These are phyloP conservation scores for Drosophila trichaetosa DNA, from an alignment of 2,888 invertebrate genomes.

Conservation along the genomic window DNA sequence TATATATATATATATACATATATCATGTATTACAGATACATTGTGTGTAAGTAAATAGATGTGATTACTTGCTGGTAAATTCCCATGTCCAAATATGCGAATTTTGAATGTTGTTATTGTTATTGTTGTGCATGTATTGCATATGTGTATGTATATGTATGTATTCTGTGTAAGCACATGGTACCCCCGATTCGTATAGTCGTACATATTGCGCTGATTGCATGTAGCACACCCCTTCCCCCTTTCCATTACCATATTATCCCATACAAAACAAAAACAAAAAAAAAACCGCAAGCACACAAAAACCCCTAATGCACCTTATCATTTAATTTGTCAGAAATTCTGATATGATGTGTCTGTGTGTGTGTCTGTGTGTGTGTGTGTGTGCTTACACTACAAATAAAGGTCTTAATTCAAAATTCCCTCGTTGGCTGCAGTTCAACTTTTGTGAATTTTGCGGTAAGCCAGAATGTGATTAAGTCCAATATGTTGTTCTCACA, in stretches of 20 bases:
- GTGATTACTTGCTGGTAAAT: not conserved
- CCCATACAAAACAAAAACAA: not conserved
- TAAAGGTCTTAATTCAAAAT: constrained; percentile 23
- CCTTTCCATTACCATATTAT: not conserved
- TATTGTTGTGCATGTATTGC: too few species aligned
- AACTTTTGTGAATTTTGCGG: constrained; percentile 26
- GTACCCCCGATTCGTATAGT: not conserved
- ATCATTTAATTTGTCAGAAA: constrained; percentile 27
- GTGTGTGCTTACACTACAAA: constrained; percentile 2
- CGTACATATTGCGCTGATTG: constrained; percentile 30
- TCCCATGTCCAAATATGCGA: not conserved
- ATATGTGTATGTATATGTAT: not conserved
- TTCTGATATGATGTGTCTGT: constrained; percentile 35
- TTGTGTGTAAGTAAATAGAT: not conserved
- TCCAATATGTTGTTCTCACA: constrained; percentile 18
- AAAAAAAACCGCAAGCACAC: constrained; percentile 2
- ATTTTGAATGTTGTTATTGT: not conserved
- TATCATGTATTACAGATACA: not conserved
- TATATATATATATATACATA: not conserved
- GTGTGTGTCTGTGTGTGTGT: not conserved
- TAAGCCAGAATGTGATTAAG: constrained; percentile 22
- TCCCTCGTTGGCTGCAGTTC: constrained; percentile 3
- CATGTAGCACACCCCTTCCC: not conserved
- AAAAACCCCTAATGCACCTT: constrained; percentile 49
- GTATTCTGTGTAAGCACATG: not conserved